Evolutionary conservation across 30 jellyfish, hydroid and myxozoan species (phyloP), one percentile per base, ranked within the genome.

Genomic region (Phacellophora camtschatica): DNA sequence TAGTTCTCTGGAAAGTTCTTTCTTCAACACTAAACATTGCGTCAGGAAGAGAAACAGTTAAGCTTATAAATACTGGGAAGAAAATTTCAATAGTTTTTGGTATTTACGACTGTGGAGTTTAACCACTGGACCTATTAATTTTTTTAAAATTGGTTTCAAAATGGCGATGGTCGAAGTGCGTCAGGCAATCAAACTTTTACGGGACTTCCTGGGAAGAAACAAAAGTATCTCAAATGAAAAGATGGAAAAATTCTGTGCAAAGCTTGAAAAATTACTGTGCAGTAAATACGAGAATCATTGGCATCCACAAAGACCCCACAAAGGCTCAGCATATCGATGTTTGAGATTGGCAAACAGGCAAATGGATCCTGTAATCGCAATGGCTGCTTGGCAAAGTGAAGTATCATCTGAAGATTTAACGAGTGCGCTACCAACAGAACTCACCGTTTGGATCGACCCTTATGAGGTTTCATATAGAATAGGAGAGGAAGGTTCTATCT

Each of bases 401-500:
- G 87, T 93, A 39, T 27, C 97, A 27, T 48, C 18, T 11, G 48
- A 86, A 24, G 99, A 86, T 55, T 71, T 93, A 27, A 41, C 62
- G 20, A 62, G 85, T 19, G 72, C 87, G 23, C 81, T 93, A 39
- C 99, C 99, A 25, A 74, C 89, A 56, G 99, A 93, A 43, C 69
- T 93, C 5, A 93, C 99, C 29, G 79, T 93, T 65, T 93, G 99
- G 99, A 93, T 93, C 16, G 99, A 93, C 71, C 99, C 99, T 23
- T 63, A 50, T 39, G 99, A 93, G 11, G 99, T 93, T 3, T 71
- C 97, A 10, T 93, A 93, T 83, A 84, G 99, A 46, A 93, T 93
- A 50, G 99, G 99, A 15, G 99, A 93, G 61, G 99, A 93, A 13
- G 99, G 99, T 37, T 93, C 99, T 51, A 93, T 93, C 45, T 93